Base-by-base conservation (phyloP, 1,140 invertebrate species). In the Sitobion miscanthi region DNA sequence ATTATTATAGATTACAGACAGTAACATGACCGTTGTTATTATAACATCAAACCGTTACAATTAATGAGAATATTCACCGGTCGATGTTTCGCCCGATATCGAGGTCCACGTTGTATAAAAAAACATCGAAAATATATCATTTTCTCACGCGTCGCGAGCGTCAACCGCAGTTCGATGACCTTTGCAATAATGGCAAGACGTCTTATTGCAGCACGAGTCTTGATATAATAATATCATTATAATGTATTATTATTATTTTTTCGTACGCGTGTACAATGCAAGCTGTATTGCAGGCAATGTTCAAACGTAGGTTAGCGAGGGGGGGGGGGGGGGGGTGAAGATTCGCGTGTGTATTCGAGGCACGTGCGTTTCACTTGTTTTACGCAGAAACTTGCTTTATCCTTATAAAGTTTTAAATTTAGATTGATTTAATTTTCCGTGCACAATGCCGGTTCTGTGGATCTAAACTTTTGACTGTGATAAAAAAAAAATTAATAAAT, bases 361-460 rank as follows among this genome's bases (percentile, higher is more conserved):
- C 91, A 92, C 91, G 91, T 92, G 77, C 91, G 77, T 54, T 92
- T 92, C 47, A 52, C 91, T 92, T 92, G 91, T 92, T 92, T 92
- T 92, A 92, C 91, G 69, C 47, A 45, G 42, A 92, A 42, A 83
- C 77, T 83, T 23, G 91, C 91, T 83, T 91, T 83, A 83, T 83
- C 45, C 45, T 82, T 52, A 52, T 52, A 35, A 92, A 92, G 91
- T 92, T 92, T 83, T 83, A 52, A 83, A 83, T 92, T 92, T 54
- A 83, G 91, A 92, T 92, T 92, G 47, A 83, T 83, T 92, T 52
- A 83, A 83, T 92, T 49, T 82, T 25, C 20, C 21, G 45, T 25
- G 20, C 25, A 38, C 69, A 69, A 49, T 49, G 25, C 4, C 21
- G 47, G 2, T 47, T 7, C 91, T 82, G 47, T 20, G 38, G 42